These are phyloP conservation scores for Bicyclus anynana DNA, from an alignment of 1,140 invertebrate genomes.

Conservation along the genomic window DNA sequence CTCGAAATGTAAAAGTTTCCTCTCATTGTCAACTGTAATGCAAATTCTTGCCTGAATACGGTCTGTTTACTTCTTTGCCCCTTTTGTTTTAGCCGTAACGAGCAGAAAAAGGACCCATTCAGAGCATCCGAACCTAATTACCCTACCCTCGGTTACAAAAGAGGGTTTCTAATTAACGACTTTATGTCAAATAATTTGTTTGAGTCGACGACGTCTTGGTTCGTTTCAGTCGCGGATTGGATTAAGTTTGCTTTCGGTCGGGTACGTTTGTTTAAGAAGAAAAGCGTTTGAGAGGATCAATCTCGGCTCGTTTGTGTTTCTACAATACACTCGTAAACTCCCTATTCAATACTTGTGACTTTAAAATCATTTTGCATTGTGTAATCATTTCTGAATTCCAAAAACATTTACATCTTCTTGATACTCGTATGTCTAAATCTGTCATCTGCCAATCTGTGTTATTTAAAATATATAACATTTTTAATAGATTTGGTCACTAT, in stretches of 20 bases:
- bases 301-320: slow-evolving; percentile 21
- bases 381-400: no score
- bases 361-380: slow-evolving; percentile 11
- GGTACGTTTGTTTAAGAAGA: slow-evolving; percentile 60
- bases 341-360: not conserved
- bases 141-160: slow-evolving; percentile 61
- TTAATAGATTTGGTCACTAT: no score
- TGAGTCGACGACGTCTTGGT: slow-evolving; percentile 67
- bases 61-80: slow-evolving; percentile 68
- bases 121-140: slow-evolving; percentile 74
- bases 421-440: no score
- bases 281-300: slow-evolving; percentile 44
- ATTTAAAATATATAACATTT: no score
- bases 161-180: slow-evolving; percentile 75
- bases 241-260: slow-evolving; percentile 66
- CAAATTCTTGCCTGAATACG: slow-evolving; percentile 67
- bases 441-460: no score
- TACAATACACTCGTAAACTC: slow-evolving; percentile 4
- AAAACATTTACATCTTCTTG: no score
- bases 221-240: slow-evolving; percentile 63
- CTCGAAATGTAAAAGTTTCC: slow-evolving; percentile 38
- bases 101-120: slow-evolving; percentile 75
- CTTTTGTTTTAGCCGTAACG: slow-evolving; percentile 71
- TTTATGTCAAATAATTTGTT: slow-evolving; percentile 77
- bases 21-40: slow-evolving; percentile 58